Conservation (phyloP, 2,888 invertebrate genomes). For the Scaeva pyrastri region DNA sequence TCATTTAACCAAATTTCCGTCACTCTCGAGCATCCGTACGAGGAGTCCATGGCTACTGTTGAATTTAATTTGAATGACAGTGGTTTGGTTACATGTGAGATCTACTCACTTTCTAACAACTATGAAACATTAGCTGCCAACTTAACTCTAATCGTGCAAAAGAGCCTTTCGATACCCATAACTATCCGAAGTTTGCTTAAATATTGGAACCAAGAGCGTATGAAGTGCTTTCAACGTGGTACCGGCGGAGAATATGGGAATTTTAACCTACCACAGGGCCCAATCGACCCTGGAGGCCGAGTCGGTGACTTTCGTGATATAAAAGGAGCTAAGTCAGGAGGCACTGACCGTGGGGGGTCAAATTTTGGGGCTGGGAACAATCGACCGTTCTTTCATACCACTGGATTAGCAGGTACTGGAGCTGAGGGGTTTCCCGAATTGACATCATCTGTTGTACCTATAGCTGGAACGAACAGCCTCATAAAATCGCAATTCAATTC, state of each 20-base stretch:
- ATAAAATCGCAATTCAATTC: constrained; percentile 77
- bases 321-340: constrained; percentile 70
- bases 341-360: constrained; percentile 61
- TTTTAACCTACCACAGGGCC: constrained; percentile 79
- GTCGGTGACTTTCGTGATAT: constrained; percentile 80
- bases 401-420: constrained; percentile 38
- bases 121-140: constrained; percentile 83
- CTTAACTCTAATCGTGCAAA: constrained; percentile 90
- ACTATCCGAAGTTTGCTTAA: constrained; percentile 94
- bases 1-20: constrained; percentile 96
- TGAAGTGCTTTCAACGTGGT: constrained; percentile 84
- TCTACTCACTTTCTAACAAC: constrained; percentile 87
- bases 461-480: constrained; percentile 63
- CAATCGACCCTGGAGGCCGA: constrained; percentile 88
- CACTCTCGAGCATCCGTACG: constrained; percentile 95
- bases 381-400: constrained; percentile 62
- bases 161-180: constrained; percentile 96
- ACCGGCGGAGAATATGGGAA: constrained; percentile 86
- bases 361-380: constrained; percentile 54
- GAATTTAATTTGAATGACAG: constrained; percentile 94
- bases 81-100: constrained; percentile 90
- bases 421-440: constrained; percentile 68
- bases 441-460: constrained; percentile 49
- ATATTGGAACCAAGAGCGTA: constrained; percentile 91
- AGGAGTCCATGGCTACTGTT: constrained; percentile 96